Base-by-base conservation (phyloP, 2,797 vertebrate genomes). In the Rhinichthys osculus region DNA sequence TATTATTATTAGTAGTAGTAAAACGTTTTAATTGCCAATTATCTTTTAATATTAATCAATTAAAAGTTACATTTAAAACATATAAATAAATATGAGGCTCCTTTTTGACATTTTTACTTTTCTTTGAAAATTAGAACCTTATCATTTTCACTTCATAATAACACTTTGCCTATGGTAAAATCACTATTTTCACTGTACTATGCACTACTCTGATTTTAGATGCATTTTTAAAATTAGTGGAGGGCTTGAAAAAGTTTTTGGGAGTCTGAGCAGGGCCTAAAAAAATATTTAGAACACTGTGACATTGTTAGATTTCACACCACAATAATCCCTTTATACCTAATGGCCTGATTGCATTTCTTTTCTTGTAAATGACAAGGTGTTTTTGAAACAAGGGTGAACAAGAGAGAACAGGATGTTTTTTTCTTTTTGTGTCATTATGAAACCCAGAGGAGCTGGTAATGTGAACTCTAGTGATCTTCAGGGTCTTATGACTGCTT, bases 201-300 rank as follows among this genome's bases (percentile, higher is more conserved):
- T 74, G 27, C 44, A 21, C 5, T 67, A 2, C 0, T 33, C 9
- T 30, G 9, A 5, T 74, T 52, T 35, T 4, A 62, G 59, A 27
- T 62, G 5, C n/a, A 27, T 19, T 33, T 66, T 66, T 16, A 16
- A 14, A 30, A 50, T 50, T 33, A 3, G 16, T 54, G 54, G 33
- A 57, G 57, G 52, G 10, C 11, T 40, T 19, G 38, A 78, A 59
- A 78, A 40, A 10, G 23, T 30, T 67, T 69, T 27, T 73, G 69
- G 7, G n/a, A 62, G 80, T 84, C 71, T 73, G 35, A 77, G 77
- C 76, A 16, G 59, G 47, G 42, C 76, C 59, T 74, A 67, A 80
- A 83, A 74, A 23, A 35, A 54, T 21, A 50, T 19, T 74, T 19
- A 33, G 33, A 54, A 21, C 47, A 13, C 19, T 14, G 50, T 57